Evolutionary conservation across 64 coral and sea anemone genomes (phyloP).

Genomic region (Hydrozoanthus tunicans): DNA sequence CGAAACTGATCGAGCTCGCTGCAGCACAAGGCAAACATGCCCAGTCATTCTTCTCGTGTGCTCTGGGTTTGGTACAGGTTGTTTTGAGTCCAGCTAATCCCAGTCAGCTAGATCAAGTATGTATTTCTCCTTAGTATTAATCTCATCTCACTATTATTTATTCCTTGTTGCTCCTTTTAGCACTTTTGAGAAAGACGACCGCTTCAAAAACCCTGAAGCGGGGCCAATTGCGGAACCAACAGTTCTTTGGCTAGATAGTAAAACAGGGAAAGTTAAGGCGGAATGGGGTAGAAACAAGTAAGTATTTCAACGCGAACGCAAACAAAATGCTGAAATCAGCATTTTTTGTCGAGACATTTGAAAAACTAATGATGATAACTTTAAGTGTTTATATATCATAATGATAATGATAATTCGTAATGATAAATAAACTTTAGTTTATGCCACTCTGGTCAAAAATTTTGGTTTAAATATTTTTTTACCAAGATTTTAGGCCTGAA

Average conservation of each 20-base stretch:
- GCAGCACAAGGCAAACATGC: too few relatives aligned
- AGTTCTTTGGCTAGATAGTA: constrained; percentile 66
- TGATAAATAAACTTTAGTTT: too few relatives aligned
- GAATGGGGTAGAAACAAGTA: constrained; percentile 75
- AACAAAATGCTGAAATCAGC: neutral
- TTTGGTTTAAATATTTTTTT: too few relatives aligned
- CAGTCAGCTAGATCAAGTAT: neutral
- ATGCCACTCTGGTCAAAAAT: too few relatives aligned
- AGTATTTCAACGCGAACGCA: constrained; percentile 2
- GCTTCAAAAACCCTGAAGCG: constrained; percentile 3
- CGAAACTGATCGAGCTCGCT: too few relatives aligned
- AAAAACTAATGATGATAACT: too few relatives aligned
- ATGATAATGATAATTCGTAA: too few relatives aligned
- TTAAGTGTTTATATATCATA: neutral
- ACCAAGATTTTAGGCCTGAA: too few relatives aligned
- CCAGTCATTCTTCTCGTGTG: too few relatives aligned
- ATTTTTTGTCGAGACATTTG: too few relatives aligned
- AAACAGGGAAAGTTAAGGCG: constrained; percentile 56
- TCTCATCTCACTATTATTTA: neutral
- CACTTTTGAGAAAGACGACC: neutral
- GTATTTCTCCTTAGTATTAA: neutral
- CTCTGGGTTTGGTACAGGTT: too few relatives aligned
- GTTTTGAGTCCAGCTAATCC: too few relatives aligned
- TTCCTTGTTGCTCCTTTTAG: neutral
- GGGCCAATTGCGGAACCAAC: constrained; percentile 63